Base-by-base conservation (phyloP, 1,140 invertebrate genomes). In the Acromyrmex heyeri region DNA sequence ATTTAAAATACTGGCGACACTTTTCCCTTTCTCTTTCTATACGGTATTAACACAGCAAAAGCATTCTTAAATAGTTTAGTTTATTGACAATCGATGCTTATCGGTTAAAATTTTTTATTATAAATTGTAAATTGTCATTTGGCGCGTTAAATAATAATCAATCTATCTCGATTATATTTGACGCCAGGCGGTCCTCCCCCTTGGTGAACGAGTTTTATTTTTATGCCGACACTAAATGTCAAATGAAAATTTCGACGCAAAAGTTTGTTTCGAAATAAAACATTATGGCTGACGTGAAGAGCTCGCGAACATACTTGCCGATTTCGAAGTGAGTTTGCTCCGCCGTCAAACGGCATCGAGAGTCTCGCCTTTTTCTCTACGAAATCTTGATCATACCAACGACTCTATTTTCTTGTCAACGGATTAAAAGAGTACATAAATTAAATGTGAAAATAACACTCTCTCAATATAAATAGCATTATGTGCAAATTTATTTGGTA, bases 231-330 rank as follows among this genome's bases (percentile, higher is more conserved):
- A 83, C 79, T 83, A 83, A 83, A 83, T 83, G 79, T 83, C 79
- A 83, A 83, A 83, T 83, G 69, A 83, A 83, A 83, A 73, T 75
- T 73, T 83, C 79, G 34, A 75, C 38, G 79, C 14, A 50, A 73
- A 73, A 83, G 79, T 83, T 83, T 75, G 69, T 83, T 83, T 75
- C 79, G 69, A 83, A 75, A 83, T 83, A 75, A 83, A 83, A 83
- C 79, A 83, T 83, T 82, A 82, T 73, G 34, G 78, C 69, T 83
- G 79, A 83, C 79, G n/a, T 83, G 79, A 57, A 83, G 79, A 61
- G 79, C 79, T 83, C 79, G 79, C 65, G 65, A 82, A 61, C 16
- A 82, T 73, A 55, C 79, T 82, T 73, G 24, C 78, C 38, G 79
- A 59, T 61, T 72, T 82, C 79, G 24, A 38, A 14, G 53, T 48